Evolutionary conservation across 2,797 vertebrate genomes (phyloP), one percentile per base, ranked within the genome.

Genomic region (Poliocrania exsul): DNA sequence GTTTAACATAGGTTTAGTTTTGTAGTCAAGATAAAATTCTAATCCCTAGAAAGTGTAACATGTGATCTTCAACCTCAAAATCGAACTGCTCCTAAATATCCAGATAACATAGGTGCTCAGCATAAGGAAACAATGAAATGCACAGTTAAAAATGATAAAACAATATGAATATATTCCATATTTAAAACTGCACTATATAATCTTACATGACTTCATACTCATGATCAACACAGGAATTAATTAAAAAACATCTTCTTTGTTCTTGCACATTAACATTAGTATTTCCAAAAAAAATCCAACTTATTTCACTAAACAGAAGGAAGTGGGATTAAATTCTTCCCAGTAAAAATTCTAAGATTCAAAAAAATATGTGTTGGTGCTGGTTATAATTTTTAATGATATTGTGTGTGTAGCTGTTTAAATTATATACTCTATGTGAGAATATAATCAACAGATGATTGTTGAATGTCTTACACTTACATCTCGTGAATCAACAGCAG

Each of bases 401-500:
- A 33, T 40, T n/a, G 9, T 42, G 29, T 33, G 24, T 77, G 66
- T 87, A 70, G 37, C 16, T 75, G 26, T 77, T 88, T 50, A 79
- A 95, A 78, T 88, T 82, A 29, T 81, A 20, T 70, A 14, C 10
- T 74, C 13, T 78, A 19, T 83, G 54, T 33, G 56, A 60, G 50
- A 80, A 91, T 81, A 80, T 69, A 85, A 60, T 13, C 46, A 93
- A 33, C n/a, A 62, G 81, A 71, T 71, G 56, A 54, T 37, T 38
- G 79, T 70, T 88, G 29, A 90, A 70, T 89, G 21, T 72, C 57
- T 87, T 89, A 88, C 70, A 98, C 99, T 99, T 98, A 99, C 99
- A 94, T 99, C 98, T 98, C 99, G 97, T 62, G 99, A 99, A 97
- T 99, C 99, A 93, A 99, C 99, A 70, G 99, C 99, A 94, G 99